Conservation (phyloP, 2,113 vertebrate genomes). For the Chlorodrepanis virens region DNA sequence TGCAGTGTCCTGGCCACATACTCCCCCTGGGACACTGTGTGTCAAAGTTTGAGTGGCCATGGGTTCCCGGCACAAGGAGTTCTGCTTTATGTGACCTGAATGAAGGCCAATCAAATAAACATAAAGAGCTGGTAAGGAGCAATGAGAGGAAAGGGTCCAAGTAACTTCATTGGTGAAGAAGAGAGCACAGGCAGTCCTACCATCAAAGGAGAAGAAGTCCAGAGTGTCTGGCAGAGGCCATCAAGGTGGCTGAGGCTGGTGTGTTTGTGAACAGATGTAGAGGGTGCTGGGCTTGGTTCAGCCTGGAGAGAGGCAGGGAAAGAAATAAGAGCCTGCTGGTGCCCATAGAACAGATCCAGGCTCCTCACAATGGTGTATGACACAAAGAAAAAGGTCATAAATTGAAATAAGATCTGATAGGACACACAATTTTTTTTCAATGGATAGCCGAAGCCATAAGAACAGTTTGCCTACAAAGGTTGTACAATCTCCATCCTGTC, state of each 20-base stretch:
- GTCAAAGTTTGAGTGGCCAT: fast-evolving
- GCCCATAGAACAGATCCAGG: background rate
- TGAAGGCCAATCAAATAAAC: background rate
- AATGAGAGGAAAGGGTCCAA: background rate
- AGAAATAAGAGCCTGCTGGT: background rate
- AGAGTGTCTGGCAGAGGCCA: background rate
- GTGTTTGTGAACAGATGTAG: background rate
- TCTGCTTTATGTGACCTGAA: background rate
- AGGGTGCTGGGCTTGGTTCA: background rate
- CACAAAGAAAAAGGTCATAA: background rate
- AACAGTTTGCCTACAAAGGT: background rate
- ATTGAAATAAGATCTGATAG: background rate
- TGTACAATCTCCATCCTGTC: background rate
- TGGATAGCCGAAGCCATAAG: background rate
- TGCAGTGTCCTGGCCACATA: background rate
- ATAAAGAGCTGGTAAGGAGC: background rate
- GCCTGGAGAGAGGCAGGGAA: background rate
- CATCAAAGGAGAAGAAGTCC: background rate
- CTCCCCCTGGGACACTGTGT: background rate
- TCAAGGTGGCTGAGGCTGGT: background rate
- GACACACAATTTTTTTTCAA: fast-evolving
- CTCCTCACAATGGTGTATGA: background rate
- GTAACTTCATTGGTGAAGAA: background rate
- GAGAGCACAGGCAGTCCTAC: background rate
- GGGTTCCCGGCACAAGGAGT: background rate